phyloP scores from a whole-genome alignment of 2,797 vertebrate species.

The Enteromius mattozi region DNA sequence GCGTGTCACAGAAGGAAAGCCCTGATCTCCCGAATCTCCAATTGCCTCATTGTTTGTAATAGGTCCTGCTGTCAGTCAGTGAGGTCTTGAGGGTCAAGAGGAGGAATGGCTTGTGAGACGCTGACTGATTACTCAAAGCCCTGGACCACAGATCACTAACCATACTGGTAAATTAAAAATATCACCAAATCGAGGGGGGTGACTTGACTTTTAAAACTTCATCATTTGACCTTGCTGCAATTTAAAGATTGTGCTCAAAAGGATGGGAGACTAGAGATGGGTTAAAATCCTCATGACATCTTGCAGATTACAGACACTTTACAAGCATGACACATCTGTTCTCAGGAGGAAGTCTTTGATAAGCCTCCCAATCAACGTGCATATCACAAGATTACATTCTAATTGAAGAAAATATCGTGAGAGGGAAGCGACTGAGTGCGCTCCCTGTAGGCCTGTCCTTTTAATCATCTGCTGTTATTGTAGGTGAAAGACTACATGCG shows the following conservation, averaged over 20 bases:
- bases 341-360: slow-evolving; percentile 6
- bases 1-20: not conserved
- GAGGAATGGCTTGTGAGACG: slow-evolving; percentile 17
- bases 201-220: not conserved
- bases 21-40: not conserved
- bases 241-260: not conserved
- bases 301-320: not conserved
- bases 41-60: slow-evolving; percentile 30
- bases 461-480: slow-evolving; percentile 8
- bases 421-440: slow-evolving; percentile 3
- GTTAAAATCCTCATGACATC: slow-evolving; percentile 20
- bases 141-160: not conserved
- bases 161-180: not conserved
- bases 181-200: not conserved
- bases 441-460: not conserved
- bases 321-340: slow-evolving; percentile 25
- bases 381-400: slow-evolving; percentile 10
- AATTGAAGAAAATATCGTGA: slow-evolving; percentile 7
- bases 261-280: not conserved
- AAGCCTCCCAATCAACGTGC: slow-evolving; percentile 17
- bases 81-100: not conserved
- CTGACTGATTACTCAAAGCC: not conserved
- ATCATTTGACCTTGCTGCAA: not conserved
- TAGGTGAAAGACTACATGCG: not conserved
- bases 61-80: not conserved